Percentiles rank a stretch among this genome's conserved stretches.
These are phyloP conservation scores for Dicerorhinus sumatrensis DNA, from an alignment of 2,113 vertebrate species.

Conservation along the genomic window DNA sequence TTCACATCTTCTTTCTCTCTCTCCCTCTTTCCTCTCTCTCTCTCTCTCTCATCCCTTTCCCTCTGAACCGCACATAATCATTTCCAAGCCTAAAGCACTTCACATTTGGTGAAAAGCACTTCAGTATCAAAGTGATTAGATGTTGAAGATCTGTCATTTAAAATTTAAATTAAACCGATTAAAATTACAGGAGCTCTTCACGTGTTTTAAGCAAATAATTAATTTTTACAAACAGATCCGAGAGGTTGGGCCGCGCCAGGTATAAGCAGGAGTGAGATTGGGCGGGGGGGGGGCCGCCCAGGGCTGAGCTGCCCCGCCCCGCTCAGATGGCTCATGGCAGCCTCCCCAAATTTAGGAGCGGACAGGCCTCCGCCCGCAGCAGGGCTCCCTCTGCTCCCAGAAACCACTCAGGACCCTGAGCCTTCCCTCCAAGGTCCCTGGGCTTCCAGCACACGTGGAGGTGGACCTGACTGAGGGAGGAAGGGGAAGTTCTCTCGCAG, in stretches of 20 bases:
- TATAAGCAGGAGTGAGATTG: background rate
- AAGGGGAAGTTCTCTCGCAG: too few species aligned
- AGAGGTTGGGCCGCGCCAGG: slow-evolving; percentile 69
- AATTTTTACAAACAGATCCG: slow-evolving; percentile 73
- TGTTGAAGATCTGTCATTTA: slow-evolving; percentile 87
- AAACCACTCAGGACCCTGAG: background rate
- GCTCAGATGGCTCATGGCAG: background rate
- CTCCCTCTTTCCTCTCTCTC: background rate
- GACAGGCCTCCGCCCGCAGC: background rate
- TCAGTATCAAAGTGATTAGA: slow-evolving; percentile 89
- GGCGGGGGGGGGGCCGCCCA: too few species aligned
- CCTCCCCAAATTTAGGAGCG: background rate
- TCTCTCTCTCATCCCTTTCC: background rate
- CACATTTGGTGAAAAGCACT: slow-evolving; percentile 89
- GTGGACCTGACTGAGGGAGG: accelerated
- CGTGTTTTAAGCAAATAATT: slow-evolving; percentile 88
- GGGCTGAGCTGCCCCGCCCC: background rate
- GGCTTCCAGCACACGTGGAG: accelerated
- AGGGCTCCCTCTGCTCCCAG: background rate
- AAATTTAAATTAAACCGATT: slow-evolving; percentile 90
- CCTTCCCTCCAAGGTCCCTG: background rate
- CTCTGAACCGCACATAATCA: slow-evolving; percentile 79
- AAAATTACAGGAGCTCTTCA: slow-evolving; percentile 87
- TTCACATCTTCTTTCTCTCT: background rate
- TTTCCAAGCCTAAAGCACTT: slow-evolving; percentile 85